These are phyloP conservation scores for Parazoanthus darwini DNA, from an alignment of 92 coral and sea anemone species.

Conservation along the genomic window DNA sequence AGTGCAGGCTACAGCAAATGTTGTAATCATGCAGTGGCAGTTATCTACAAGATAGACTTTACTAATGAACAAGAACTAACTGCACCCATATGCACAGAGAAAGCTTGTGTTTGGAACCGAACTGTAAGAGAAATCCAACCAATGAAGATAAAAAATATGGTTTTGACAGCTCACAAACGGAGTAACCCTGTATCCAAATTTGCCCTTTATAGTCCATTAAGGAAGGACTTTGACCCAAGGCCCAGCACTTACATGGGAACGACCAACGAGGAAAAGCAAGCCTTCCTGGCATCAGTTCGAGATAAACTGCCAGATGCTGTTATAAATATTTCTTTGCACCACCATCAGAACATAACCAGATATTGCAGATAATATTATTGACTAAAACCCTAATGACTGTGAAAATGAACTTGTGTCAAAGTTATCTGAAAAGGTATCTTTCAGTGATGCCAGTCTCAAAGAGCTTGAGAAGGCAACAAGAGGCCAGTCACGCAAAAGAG, in stretches of 20 bases:
- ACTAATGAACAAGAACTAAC: slow-evolving; percentile 52
- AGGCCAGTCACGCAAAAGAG: slow-evolving; percentile 35
- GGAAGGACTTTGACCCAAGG: slow-evolving; percentile 53
- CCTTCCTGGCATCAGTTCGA: slow-evolving; percentile 41
- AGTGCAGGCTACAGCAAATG: slow-evolving; percentile 55
- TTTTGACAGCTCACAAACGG: slow-evolving; percentile 46
- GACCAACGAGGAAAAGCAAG: slow-evolving; percentile 7
- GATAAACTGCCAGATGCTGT: slow-evolving; percentile 48
- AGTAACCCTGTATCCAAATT: slow-evolving; percentile 39
- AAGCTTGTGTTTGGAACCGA: slow-evolving; percentile 48
- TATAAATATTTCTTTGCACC: slow-evolving; percentile 45
- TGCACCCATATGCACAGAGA: slow-evolving; percentile 52
- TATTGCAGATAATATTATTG: slow-evolving; percentile 34
- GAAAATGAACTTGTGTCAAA: slow-evolving; percentile 33
- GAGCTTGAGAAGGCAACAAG: slow-evolving; percentile 57
- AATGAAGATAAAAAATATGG: slow-evolving; percentile 46
- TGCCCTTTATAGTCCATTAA: slow-evolving; percentile 25
- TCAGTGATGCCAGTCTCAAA: slow-evolving; percentile 44
- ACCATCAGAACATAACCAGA: slow-evolving; percentile 15
- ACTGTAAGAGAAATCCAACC: slow-evolving; percentile 41
- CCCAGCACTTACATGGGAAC: slow-evolving; percentile 12
- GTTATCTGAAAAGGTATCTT: slow-evolving; percentile 47
- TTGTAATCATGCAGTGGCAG: slow-evolving; percentile 57
- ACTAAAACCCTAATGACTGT: slow-evolving; percentile 1
- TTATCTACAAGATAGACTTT: slow-evolving; percentile 52